Conservation (phyloP, 2,888 invertebrate species). For the Oligia latruncula region DNA sequence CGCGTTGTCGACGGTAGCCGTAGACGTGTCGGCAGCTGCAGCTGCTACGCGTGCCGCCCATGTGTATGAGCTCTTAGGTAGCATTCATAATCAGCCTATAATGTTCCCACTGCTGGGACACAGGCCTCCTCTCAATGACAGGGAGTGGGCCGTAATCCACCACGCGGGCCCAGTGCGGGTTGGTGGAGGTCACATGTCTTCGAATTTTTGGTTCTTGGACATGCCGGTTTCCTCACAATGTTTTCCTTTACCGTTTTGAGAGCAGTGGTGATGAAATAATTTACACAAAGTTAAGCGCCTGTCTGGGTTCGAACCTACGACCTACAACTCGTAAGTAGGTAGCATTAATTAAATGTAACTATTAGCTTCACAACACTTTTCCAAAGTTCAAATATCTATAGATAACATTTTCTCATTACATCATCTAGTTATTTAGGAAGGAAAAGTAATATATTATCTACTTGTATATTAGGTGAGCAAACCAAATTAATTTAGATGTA, state of each 20-base stretch:
- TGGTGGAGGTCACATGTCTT: no score
- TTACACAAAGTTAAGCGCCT: no score
- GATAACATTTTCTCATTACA: slow-evolving; percentile 26
- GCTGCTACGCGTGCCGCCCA: not conserved
- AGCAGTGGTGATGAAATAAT: no score
- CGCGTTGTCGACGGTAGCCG: not conserved
- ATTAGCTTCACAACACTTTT: slow-evolving; percentile 29
- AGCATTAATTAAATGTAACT: not conserved
- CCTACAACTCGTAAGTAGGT: no score
- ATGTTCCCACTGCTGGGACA: no score
- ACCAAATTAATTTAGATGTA: slow-evolving; percentile 69
- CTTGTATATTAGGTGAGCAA: slow-evolving; percentile 62
- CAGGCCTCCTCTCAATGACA: no score
- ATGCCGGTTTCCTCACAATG: no score
- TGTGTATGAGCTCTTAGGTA: not conserved
- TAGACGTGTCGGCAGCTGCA: not conserved
- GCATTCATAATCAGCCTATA: not conserved
- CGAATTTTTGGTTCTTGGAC: no score
- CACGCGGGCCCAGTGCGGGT: no score
- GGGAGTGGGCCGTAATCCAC: no score
- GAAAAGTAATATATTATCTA: slow-evolving; percentile 49
- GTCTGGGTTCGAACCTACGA: no score
- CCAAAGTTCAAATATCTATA: slow-evolving; percentile 47
- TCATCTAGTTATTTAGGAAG: slow-evolving; percentile 49
- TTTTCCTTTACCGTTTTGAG: no score